Evolutionary conservation across 2,888 invertebrate species (phyloP).

Genomic region (Cephus runcator): DNA sequence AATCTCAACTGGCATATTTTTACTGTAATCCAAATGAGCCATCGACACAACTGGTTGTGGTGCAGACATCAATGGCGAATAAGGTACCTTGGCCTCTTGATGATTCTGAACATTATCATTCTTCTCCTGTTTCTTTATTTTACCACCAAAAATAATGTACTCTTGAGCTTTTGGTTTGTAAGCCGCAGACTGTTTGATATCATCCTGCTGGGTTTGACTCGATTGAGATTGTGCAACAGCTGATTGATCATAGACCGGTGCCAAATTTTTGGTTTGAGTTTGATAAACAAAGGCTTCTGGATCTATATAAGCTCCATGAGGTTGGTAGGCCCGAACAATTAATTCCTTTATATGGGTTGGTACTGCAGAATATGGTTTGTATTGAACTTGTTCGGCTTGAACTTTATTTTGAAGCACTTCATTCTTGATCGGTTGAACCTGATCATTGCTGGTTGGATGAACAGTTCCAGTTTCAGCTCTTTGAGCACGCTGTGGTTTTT

Average conservation of each 20-base stretch:
- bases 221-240: background rate
- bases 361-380: constrained; percentile 48
- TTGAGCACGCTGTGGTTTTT: constrained; percentile 35
- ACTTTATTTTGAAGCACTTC: background rate
- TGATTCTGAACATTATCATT: background rate
- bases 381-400: constrained; percentile 24
- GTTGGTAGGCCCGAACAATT: constrained; percentile 43
- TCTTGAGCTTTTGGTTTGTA: background rate
- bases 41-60: constrained; percentile 7
- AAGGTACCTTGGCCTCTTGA: background rate
- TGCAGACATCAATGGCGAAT: background rate
- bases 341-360: constrained; percentile 52
- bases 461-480: constrained; percentile 32
- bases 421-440: background rate
- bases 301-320: constrained; percentile 52
- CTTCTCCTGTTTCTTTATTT: background rate
- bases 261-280: constrained; percentile 7
- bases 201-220: background rate
- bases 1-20: constrained; percentile 51
- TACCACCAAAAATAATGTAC: background rate
- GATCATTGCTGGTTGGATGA: constrained; percentile 15
- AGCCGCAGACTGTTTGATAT: background rate
- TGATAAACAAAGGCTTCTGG: constrained; percentile 50
- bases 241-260: no score
- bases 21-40: constrained; percentile 21